These are phyloP conservation scores for Eumacrocentrus americanus DNA, from an alignment of 2,888 invertebrate genomes.

Conservation along the genomic window DNA sequence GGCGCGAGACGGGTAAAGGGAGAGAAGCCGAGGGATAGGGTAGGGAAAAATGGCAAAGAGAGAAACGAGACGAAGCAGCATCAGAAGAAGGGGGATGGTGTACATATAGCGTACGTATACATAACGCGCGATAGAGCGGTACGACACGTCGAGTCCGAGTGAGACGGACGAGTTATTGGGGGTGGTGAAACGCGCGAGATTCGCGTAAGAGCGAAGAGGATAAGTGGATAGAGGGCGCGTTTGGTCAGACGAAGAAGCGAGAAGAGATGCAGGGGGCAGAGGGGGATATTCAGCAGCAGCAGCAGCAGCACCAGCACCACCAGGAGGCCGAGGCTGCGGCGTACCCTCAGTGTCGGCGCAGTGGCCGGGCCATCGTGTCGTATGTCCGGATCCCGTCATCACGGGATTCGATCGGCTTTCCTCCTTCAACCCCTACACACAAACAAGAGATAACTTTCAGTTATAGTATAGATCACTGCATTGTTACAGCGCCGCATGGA, in stretches of 20 bases:
- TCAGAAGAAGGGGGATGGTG: not conserved
- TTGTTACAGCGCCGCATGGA: too few species aligned
- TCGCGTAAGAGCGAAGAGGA: conserved; percentile 13
- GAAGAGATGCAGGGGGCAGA: conserved; percentile 19
- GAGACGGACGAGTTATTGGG: conserved; percentile 17
- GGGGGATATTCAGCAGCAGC: conserved; percentile 15
- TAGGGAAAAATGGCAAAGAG: not conserved
- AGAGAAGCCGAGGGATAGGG: conserved; percentile 18
- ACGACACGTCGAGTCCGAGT: conserved; percentile 11
- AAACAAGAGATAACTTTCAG: conserved; percentile 11
- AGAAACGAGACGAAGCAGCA: conserved; percentile 1
- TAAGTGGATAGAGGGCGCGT: conserved; percentile 8
- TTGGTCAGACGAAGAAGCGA: conserved; percentile 1
- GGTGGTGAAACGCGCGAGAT: conserved; percentile 4
- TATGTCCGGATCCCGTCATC: conserved; percentile 44
- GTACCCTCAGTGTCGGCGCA: conserved; percentile 61
- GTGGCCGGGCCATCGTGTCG: conserved; percentile 62
- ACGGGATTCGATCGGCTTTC: conserved; percentile 12
- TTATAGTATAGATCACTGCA: not conserved
- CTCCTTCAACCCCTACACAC: not conserved
- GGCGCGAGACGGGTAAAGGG: conserved; percentile 24
- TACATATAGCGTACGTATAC: conserved; percentile 7
- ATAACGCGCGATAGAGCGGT: conserved; percentile 5
- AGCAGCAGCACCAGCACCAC: conserved; percentile 42
- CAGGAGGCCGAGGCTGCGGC: conserved; percentile 60